Conservation (phyloP, 2,888 invertebrate genomes). For the Ctenicera cuprea region DNA sequence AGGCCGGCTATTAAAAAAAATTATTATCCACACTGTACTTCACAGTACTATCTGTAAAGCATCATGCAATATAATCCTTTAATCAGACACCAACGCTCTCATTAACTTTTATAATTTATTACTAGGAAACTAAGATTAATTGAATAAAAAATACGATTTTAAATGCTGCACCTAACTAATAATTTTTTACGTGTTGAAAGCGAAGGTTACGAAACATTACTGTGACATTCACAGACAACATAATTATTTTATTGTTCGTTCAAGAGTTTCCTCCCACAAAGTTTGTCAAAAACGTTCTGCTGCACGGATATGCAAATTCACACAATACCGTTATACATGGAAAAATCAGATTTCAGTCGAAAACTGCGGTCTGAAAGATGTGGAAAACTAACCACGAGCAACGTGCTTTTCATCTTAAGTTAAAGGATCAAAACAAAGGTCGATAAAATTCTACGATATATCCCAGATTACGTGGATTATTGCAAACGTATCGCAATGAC, state of each 20-base stretch:
- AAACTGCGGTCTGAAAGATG: too few relatives aligned
- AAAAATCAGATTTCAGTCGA: too few relatives aligned
- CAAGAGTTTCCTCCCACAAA: neutral
- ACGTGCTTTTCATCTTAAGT: too few relatives aligned
- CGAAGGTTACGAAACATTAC: conserved; percentile 15
- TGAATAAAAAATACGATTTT: conserved; percentile 8
- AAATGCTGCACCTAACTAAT: conserved; percentile 16
- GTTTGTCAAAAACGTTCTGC: neutral
- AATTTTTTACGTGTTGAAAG: conserved; percentile 13
- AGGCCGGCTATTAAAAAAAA: conserved; percentile 23
- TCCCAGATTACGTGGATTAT: neutral
- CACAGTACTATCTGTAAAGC: conserved; percentile 20
- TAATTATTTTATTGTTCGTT: conserved; percentile 6
- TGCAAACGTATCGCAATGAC: conserved; percentile 2
- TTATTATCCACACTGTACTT: neutral
- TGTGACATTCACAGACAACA: conserved; percentile 5
- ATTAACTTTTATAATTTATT: conserved; percentile 5
- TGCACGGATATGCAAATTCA: neutral
- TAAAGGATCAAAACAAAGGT: conserved; percentile 6
- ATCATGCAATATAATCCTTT: neutral
- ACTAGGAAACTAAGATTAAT: conserved; percentile 13
- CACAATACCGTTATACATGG: conserved; percentile 6
- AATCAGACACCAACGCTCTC: conserved; percentile 25
- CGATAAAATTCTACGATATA: neutral
- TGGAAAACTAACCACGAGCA: too few relatives aligned